A percentile compares a stretch with the other conserved stretches of the same genome.
phyloP scores from a whole-genome alignment of 1,140 invertebrate genomes.

The Drosophila prosaltans region DNA sequence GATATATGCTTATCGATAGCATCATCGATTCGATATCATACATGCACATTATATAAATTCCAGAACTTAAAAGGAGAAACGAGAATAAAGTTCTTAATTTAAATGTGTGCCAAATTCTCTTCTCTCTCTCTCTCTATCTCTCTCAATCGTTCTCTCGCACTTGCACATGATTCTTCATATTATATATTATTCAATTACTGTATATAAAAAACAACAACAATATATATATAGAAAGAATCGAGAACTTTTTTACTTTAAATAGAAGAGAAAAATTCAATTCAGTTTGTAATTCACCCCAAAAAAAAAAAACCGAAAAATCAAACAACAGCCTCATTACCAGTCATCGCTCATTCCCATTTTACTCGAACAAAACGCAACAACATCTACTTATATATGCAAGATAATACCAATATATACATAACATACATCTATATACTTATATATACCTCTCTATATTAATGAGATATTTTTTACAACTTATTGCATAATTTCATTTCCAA shows the following conservation, averaged over 20 bases:
- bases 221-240: neutral
- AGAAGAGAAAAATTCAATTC: neutral
- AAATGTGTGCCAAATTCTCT: neutral
- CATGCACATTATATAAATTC: neutral
- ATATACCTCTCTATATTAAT: conserved; percentile 49
- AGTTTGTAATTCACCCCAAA: neutral
- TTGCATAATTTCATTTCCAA: conserved; percentile 52
- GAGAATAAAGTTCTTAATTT: neutral
- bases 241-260: neutral
- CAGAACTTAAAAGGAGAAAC: neutral
- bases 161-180: neutral
- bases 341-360: conserved; percentile 13
- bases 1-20: neutral
- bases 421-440: conserved; percentile 42
- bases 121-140: neutral
- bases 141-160: neutral
- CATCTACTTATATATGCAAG: conserved; percentile 11
- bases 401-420: conserved; percentile 20
- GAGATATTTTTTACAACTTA: conserved; percentile 58
- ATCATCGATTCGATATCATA: neutral
- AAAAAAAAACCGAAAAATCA: neutral
- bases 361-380: conserved; percentile 10
- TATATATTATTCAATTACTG: neutral
- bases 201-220: neutral
- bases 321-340: conserved; percentile 8